Conservation (phyloP, 2,113 vertebrate genomes). For the Donacobius atricapilla region DNA sequence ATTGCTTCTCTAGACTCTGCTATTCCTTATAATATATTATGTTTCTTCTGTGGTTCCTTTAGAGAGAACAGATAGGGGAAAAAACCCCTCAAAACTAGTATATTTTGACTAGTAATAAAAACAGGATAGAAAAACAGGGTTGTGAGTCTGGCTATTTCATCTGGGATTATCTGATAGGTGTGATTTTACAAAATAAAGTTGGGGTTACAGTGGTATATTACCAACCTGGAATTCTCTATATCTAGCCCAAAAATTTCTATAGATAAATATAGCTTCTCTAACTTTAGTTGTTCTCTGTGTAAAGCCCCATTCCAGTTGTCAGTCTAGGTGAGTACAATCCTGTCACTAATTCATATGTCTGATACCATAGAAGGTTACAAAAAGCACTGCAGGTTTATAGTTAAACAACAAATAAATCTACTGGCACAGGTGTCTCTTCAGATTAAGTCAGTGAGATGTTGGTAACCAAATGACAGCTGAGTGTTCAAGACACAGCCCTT, state of each 20-base stretch:
- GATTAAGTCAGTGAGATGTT: not conserved
- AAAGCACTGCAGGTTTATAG: not conserved
- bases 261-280: not conserved
- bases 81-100: fast-evolving
- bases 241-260: not conserved
- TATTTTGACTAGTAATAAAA: not conserved
- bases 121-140: not conserved
- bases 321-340: not conserved
- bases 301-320: not conserved
- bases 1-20: not conserved
- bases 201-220: not conserved
- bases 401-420: not conserved
- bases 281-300: not conserved
- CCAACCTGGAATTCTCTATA: not conserved
- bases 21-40: not conserved
- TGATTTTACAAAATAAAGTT: not conserved
- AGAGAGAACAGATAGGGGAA: not conserved
- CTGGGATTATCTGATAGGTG: not conserved
- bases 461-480: not conserved
- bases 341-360: not conserved
- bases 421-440: not conserved
- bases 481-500: not conserved
- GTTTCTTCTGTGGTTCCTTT: not conserved
- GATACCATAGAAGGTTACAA: not conserved
- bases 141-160: not conserved